Conservation (phyloP, 2,797 vertebrate genomes). For the Rhyacichthys aspro region DNA sequence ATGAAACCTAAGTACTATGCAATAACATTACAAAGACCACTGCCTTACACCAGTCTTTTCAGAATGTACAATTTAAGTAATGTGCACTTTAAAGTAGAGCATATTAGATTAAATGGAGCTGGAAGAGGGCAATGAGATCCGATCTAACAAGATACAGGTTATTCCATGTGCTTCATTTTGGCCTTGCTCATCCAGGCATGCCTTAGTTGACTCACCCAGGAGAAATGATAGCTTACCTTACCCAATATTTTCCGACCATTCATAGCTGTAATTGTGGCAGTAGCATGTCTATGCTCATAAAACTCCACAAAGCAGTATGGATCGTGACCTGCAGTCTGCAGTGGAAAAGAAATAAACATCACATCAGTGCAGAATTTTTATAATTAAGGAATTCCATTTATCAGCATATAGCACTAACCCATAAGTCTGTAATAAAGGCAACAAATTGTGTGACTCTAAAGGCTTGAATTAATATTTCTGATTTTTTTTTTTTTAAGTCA, state of each 20-base stretch:
- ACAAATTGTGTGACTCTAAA: too few relatives aligned
- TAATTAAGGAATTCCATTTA: too few relatives aligned
- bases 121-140: constrained; percentile 28
- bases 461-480: too few relatives aligned
- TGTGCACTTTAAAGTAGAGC: not conserved
- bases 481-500: too few relatives aligned
- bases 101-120: constrained; percentile 4
- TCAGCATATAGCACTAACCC: too few relatives aligned
- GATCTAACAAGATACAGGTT: constrained; percentile 35
- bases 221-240: constrained; percentile 92
- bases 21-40: constrained; percentile 11
- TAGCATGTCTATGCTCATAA: constrained; percentile 96
- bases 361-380: not conserved
- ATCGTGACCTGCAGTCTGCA: constrained; percentile 94
- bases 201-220: constrained; percentile 72
- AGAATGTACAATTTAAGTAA: constrained; percentile 28
- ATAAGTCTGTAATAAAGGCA: too few relatives aligned
- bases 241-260: constrained; percentile 99
- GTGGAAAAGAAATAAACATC: constrained; percentile 51
- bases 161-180: constrained; percentile 29
- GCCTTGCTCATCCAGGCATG: constrained; percentile 51
- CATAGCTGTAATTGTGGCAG: constrained; percentile 96
- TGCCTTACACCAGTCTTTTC: constrained; percentile 12
- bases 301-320: constrained; percentile 99
- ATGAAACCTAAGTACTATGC: too few relatives aligned